phyloP scores from a whole-genome alignment of 2,888 invertebrate species.

The Cataglyphis rosenhaueri region DNA sequence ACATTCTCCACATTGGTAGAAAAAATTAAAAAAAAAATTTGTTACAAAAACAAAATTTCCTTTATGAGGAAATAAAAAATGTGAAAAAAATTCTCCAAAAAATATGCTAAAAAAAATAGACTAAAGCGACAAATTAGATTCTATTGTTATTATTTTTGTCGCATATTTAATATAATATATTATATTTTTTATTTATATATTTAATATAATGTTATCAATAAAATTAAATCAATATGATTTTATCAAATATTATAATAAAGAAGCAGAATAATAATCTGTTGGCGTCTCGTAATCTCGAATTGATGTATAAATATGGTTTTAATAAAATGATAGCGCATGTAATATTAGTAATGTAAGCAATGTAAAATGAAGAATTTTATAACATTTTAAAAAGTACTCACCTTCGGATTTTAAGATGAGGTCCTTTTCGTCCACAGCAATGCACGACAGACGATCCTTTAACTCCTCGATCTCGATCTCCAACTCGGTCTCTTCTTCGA shows the following conservation, averaged over 20 bases:
- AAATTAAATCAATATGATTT: not conserved
- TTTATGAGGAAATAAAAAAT: too few relatives aligned
- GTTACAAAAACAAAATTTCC: too few relatives aligned
- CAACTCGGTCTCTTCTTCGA: conserved; percentile 70
- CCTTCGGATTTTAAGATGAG: conserved; percentile 80
- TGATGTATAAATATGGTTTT: not conserved
- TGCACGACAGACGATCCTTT: conserved; percentile 69
- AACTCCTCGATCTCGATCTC: conserved; percentile 78
- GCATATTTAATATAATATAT: not conserved
- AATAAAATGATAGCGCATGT: not conserved
- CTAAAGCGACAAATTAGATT: not conserved
- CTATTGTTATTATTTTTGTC: not conserved
- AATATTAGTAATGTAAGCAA: too few relatives aligned
- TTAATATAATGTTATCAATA: not conserved
- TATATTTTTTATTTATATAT: not conserved
- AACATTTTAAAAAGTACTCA: conserved; percentile 59
- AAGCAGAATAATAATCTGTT: not conserved
- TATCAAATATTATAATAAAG: not conserved
- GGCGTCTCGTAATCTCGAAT: not conserved
- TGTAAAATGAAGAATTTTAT: not conserved
- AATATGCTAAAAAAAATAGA: not conserved
- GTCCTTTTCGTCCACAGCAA: conserved; percentile 80
- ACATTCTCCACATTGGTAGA: too few relatives aligned
- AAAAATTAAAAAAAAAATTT: too few relatives aligned
- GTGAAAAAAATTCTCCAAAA: not conserved